These are phyloP conservation scores for Salmo trutta DNA, from an alignment of 2,797 vertebrate species.

Conservation along the genomic window DNA sequence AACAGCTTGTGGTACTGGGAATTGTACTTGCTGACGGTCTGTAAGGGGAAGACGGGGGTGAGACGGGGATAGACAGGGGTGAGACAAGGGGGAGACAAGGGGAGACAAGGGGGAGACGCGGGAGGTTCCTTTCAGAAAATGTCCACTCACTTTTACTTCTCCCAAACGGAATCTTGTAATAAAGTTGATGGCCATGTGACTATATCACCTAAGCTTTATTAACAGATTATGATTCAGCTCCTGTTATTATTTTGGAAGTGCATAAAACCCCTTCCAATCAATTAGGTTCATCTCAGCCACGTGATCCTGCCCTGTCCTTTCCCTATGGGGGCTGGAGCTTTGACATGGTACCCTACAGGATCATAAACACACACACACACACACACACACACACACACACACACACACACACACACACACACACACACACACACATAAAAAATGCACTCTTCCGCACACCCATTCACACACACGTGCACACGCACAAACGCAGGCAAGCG, in stretches of 20 bases:
- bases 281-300: neutral
- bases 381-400: neutral
- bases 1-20: slow-evolving; percentile 96
- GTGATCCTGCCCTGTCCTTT: neutral
- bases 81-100: neutral
- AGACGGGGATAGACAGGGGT: neutral
- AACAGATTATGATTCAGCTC: neutral
- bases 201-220: neutral
- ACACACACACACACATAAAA: neutral
- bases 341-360: neutral
- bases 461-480: neutral
- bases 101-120: neutral
- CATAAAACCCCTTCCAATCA: neutral
- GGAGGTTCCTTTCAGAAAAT: no score
- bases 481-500: neutral
- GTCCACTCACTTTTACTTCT: no score
- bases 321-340: neutral
- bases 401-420: neutral
- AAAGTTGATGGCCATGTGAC: no score
- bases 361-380: neutral
- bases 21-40: slow-evolving; percentile 89
- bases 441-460: neutral
- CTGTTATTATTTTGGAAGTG: neutral
- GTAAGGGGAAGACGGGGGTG: slow-evolving; percentile 15
- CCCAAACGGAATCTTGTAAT: no score